Base-by-base conservation (phyloP, 1,140 invertebrate species). In the Pteromalus puparum region DNA sequence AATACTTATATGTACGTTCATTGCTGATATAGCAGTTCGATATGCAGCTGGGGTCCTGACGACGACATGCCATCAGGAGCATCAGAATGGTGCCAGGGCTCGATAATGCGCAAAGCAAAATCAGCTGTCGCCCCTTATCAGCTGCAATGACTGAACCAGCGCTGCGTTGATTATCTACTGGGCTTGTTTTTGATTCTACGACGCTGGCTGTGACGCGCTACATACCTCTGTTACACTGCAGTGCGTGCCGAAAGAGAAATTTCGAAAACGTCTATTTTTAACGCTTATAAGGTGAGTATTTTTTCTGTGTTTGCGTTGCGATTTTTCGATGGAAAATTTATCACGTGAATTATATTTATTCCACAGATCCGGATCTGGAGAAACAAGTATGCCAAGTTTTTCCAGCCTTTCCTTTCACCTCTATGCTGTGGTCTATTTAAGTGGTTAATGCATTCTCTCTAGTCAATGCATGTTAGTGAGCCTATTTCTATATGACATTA, bases 331-430 rank as follows among this genome's bases (percentile, higher is more conserved):
- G 6, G 7, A 4, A 7, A n/a, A 61, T 21, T 61, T 61, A 18
- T 61, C 6, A 61, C 18, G 21, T 61, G 7, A 61, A 61, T 61
- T 3, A 61, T 7, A 21, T 61, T 70, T 74, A 21, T 42, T 42
- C 15, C 10, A 74, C 34, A 74, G 72, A 38, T 12, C 34, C 15
- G 21, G 34, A 74, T 26, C 72, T 38, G 34, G 34, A 34, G 38
- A 74, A 74, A 74, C 34, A n/a, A 42, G 15, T 74, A n/a, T 74
- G 34, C 26, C 34, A 38, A 74, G 34, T 74, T 74, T 42, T 26
- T 34, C 72, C 72, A 74, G 26, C 13, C 6, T 38, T 34, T 74
- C 72, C 72, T 74, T 74, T 74, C 72, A 74, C 72, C 34, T 74
- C 18, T 21, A 2, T 26, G 3, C 10, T 28, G 3, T 28, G 3